Base-by-base conservation (phyloP, 2,888 invertebrate genomes). In the Calameuta filiformis region DNA sequence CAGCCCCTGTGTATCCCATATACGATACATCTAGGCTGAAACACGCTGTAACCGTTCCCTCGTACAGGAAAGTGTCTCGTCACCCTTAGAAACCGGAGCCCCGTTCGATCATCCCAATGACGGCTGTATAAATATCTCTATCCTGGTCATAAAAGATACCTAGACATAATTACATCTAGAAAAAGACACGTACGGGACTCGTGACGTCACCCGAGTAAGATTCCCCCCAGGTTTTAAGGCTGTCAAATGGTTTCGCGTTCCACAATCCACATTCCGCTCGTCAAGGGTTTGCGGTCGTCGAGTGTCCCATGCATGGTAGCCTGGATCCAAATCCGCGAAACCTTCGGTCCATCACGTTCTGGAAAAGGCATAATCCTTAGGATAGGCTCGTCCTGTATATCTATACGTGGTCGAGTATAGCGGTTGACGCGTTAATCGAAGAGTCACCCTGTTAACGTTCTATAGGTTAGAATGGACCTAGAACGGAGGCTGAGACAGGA, bases 111-210 rank as follows among this genome's bases (percentile, higher is more conserved):
- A 90, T 89, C 86, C 83, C 82, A 81, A 81, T 86, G 88, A 88
- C 89, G 89, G 88, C 89, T 90, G 90, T 89, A 90, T 90, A 90
- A 90, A 90, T 89, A 90, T 90, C 89, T 86, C 85, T 85, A 88
- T 88, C 87, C 87, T 88, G 87, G 84, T 86, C 85, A 89, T 89
- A 89, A 90, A 87, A 89, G 89, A 90, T 90, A 89, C 87, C 87
- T 90, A 89, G 87, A 87, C 86, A 86, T 90, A 90, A 90, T 89
- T 90, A 90, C 89, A 84, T 84, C 85, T 81, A 85, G 80, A 85
- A 83, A 82, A 83, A 82, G 88, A 87, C 87, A 86, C 87, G 87
- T 87, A 85, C 84, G 34, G 34, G 12, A 56, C 56, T 40, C 75
- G 75, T 77, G 73, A 73, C 71, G 40, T 56, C 2, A 56, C 6